phyloP scores from a whole-genome alignment of 2,888 invertebrate species.

The Scaptomyza flava region DNA sequence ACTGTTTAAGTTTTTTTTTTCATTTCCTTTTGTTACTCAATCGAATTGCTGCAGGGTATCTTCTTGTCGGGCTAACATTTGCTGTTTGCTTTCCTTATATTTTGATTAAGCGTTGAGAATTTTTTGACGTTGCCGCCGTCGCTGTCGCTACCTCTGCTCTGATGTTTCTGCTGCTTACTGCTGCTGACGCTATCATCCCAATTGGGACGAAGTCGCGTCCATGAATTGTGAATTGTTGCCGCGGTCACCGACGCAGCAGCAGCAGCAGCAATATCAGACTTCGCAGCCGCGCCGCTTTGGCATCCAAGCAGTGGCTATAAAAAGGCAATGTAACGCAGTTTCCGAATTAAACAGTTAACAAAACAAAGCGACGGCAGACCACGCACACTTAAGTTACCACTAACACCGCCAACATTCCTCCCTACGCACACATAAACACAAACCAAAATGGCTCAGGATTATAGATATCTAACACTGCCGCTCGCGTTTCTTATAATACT shows the following conservation, averaged over 20 bases:
- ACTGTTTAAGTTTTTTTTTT: too few species aligned
- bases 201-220: constrained; percentile 38
- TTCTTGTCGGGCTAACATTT: background rate
- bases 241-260: constrained; percentile 31
- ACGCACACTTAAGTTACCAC: constrained; percentile 16
- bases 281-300: constrained; percentile 35
- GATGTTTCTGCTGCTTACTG: constrained; percentile 12
- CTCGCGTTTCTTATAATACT: constrained; percentile 15
- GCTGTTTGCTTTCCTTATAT: constrained; percentile 28
- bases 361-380: constrained; percentile 64
- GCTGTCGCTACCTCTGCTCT: constrained; percentile 17
- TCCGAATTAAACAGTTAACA: constrained; percentile 76
- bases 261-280: constrained; percentile 24
- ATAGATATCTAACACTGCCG: constrained; percentile 2
- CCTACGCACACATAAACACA: constrained; percentile 2
- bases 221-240: constrained; percentile 39
- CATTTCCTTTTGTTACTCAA: too few species aligned
- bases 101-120: constrained; percentile 75
- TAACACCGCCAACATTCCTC: background rate
- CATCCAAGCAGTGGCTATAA: constrained; percentile 60
- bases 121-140: constrained; percentile 64
- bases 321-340: constrained; percentile 75
- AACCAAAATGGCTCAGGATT: constrained; percentile 26
- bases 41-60: background rate
- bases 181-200: constrained; percentile 50